Evolutionary conservation across 30 jellyfish, hydroid and myxozoan genomes (phyloP).

Genomic region (Rhopilema esculentum): DNA sequence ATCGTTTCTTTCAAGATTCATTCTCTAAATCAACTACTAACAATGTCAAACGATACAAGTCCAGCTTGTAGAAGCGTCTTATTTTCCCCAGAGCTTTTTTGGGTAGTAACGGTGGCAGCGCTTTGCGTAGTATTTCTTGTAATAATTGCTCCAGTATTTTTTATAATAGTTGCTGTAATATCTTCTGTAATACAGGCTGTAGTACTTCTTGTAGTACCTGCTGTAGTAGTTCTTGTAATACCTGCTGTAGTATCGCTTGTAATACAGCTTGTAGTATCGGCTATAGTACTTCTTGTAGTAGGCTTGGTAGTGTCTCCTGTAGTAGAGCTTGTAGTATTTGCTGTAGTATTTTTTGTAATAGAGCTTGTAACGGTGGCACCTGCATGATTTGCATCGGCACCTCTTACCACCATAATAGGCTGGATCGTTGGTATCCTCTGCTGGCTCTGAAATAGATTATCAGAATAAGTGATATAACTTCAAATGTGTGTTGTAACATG

Average conservation of each 20-base stretch:
- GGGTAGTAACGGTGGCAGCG: constrained; percentile 33
- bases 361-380: constrained; percentile 35
- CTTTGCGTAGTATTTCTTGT: neutral
- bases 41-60: neutral
- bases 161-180: constrained; percentile 40
- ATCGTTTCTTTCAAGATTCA: no score
- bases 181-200: constrained; percentile 38
- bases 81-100: no score
- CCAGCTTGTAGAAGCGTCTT: neutral
- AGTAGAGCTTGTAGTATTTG: constrained; percentile 31
- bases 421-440: neutral
- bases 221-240: constrained; percentile 44
- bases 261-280: constrained; percentile 41
- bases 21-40: no score
- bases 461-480: neutral
- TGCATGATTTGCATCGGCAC: constrained; percentile 39
- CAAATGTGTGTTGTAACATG: neutral
- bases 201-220: constrained; percentile 33
- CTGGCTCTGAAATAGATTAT: neutral
- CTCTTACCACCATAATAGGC: neutral
- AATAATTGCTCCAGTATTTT: constrained; percentile 24
- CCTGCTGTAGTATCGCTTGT: constrained; percentile 20
- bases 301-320: constrained; percentile 19
- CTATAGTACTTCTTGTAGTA: constrained; percentile 44
- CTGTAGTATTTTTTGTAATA: constrained; percentile 5